These are phyloP conservation scores for Polyommatus iphigenia DNA, from an alignment of 2,888 invertebrate species.

Conservation along the genomic window DNA sequence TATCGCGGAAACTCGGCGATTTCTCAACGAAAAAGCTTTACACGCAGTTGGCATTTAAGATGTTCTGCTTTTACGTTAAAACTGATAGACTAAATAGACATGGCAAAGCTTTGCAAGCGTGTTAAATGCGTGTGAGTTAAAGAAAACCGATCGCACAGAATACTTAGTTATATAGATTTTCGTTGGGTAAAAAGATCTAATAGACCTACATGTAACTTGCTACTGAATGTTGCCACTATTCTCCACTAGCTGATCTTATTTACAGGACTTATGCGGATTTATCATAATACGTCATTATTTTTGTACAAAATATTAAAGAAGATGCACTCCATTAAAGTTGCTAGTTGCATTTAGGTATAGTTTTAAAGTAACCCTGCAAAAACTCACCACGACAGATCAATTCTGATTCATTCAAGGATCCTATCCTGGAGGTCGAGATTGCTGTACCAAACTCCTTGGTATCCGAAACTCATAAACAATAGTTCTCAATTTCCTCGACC, in stretches of 20 bases:
- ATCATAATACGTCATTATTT: too few species aligned
- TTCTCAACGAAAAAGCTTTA: background rate
- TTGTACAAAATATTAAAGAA: too few species aligned
- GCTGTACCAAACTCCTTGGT: background rate
- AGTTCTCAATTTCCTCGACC: conserved; percentile 36
- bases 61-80: background rate
- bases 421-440: conserved; percentile 1
- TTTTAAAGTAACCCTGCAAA: background rate
- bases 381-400: background rate
- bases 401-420: background rate
- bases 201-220: too few species aligned
- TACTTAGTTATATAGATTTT: too few species aligned
- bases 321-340: too few species aligned
- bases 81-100: background rate
- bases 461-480: conserved; percentile 35
- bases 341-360: background rate
- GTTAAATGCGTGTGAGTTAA: too few species aligned
- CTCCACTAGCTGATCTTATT: too few species aligned
- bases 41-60: background rate
- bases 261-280: too few species aligned
- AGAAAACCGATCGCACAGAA: too few species aligned
- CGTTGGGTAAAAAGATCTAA: too few species aligned
- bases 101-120: background rate
- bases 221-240: too few species aligned
- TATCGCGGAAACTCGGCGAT: conserved; percentile 6